Base-by-base conservation (phyloP, 2,113 vertebrate genomes). In the Zosterops japonicus region DNA sequence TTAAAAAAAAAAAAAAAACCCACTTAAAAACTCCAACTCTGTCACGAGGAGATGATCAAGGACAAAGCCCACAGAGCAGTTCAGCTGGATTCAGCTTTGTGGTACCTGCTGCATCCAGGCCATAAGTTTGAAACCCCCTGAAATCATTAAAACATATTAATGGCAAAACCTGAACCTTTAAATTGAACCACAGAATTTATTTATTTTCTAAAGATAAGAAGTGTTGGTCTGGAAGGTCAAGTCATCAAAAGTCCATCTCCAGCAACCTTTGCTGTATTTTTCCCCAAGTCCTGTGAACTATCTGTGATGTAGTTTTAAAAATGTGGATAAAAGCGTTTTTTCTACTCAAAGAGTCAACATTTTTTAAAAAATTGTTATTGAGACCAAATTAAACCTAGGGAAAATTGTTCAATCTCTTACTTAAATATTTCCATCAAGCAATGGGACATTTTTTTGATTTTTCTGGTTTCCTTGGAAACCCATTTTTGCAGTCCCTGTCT, bases 401-500 rank as follows among this genome's bases (percentile, higher is more conserved):
- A n/a, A 83, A 80, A 41, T 5, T 46, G 49, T 61, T 60, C 60
- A 89, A 83, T 65, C 14, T 3, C 47, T 52, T 41, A 88, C 25
- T 60, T 61, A 89, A 64, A 31, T 25, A 24, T 64, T 88, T 83
- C 53, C 46, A 44, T 92, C 79, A 17, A 47, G 57, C 2, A 0
- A 61, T 18, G 41, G 1, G 21, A 39, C 50, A 5, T 36, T 27
- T 44, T 77, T 77, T 27, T 0, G 6, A 33, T 35, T 64, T 78
- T 85, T 94, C 53, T 68, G 44, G 93, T 94, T 94, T 92, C 89
- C 89, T 83, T 75, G 86, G 91, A 50, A 90, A 94, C 67, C 6
- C 4, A 0, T 29, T 82, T 71, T 68, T 64, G 70, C 44, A 9
- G 52, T 42, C 2, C 21, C 60, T 2, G 33, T 4, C n/a, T 44